A percentile compares a stretch with the other conserved stretches of the same genome.
These are phyloP conservation scores for Periophthalmus magnuspinnatus DNA, from an alignment of 2,797 vertebrate species.

Conservation along the genomic window DNA sequence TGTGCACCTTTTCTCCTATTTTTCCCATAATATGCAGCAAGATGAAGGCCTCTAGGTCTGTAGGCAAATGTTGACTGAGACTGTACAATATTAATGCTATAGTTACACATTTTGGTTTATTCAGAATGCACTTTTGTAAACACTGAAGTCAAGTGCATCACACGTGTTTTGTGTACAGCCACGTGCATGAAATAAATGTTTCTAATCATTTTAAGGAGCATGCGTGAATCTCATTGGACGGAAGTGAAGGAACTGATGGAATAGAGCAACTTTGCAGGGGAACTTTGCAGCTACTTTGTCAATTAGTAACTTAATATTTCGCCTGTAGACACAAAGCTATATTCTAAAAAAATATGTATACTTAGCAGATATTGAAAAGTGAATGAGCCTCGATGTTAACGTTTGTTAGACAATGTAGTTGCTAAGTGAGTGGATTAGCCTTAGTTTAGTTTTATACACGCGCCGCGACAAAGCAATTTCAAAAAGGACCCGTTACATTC, in stretches of 20 bases:
- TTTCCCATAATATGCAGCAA: too few relatives aligned
- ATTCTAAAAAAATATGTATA: too few relatives aligned
- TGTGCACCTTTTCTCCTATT: too few relatives aligned
- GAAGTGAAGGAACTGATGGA: neutral
- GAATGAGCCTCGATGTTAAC: neutral
- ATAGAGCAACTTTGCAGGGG: too few relatives aligned
- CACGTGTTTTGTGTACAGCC: slow-evolving; percentile 8
- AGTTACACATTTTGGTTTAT: too few relatives aligned
- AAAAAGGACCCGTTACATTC: neutral
- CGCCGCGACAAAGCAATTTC: neutral
- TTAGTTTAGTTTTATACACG: neutral
- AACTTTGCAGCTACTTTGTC: too few relatives aligned
- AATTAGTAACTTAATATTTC: too few relatives aligned
- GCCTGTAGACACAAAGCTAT: too few relatives aligned
- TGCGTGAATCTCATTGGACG: neutral
- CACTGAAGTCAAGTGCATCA: neutral
- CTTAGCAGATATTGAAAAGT: neutral
- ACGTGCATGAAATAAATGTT: neutral
- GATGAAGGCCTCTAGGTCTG: too few relatives aligned
- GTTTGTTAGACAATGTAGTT: neutral
- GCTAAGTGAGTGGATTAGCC: neutral
- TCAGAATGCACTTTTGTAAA: neutral
- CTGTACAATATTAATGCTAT: too few relatives aligned
- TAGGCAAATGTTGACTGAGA: too few relatives aligned
- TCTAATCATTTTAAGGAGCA: neutral